Evolutionary conservation across 1,140 invertebrate species (phyloP).

Genomic region (Conus betulinus): DNA sequence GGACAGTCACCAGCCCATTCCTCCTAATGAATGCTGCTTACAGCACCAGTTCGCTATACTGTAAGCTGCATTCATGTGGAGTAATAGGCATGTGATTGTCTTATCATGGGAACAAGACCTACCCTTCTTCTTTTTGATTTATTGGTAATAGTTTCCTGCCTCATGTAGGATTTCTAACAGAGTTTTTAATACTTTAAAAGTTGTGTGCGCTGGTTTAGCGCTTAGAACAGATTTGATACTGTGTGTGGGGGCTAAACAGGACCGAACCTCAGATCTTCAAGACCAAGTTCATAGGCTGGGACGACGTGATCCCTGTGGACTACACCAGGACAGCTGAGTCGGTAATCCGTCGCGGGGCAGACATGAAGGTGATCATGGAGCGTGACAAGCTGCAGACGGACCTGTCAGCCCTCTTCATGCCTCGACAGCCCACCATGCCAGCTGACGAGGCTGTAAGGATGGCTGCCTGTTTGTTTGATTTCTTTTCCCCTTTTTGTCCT

Average conservation of each 20-base stretch:
- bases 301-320: slow-evolving; percentile 99
- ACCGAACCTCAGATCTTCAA: slow-evolving; percentile 91
- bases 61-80: no score
- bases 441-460: slow-evolving; percentile 84
- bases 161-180: not conserved
- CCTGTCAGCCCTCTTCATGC: slow-evolving; percentile 95
- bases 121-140: no score
- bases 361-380: slow-evolving; percentile 84
- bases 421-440: slow-evolving; percentile 92
- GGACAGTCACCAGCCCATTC: no score
- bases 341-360: slow-evolving; percentile 95
- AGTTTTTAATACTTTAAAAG: not conserved
- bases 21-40: no score
- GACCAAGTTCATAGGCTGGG: slow-evolving; percentile 98
- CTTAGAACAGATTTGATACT: not conserved
- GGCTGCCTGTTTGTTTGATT: no score
- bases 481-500: no score
- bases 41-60: no score
- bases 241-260: slow-evolving; percentile 53
- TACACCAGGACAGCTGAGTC: slow-evolving; percentile 99
- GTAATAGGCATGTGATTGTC: no score
- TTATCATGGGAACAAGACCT: no score
- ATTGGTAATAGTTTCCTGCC: no score
- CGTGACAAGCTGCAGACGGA: slow-evolving; percentile 85
- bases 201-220: not conserved